phyloP scores from a whole-genome alignment of 2,113 vertebrate genomes.

The Carassius gibelio region DNA sequence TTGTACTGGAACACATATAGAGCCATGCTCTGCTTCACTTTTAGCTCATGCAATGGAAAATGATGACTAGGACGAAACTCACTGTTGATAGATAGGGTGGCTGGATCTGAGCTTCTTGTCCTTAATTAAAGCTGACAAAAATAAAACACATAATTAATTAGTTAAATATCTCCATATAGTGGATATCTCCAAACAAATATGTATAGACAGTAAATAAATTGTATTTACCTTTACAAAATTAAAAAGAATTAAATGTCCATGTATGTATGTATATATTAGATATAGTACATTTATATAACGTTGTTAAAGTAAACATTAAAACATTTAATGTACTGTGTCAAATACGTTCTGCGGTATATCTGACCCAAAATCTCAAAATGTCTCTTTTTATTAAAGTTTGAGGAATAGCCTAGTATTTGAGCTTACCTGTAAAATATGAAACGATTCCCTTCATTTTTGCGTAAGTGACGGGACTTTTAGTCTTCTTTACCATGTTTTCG shows the following conservation, averaged over 20 bases:
- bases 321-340: not conserved
- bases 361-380: not conserved
- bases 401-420: not conserved
- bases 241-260: not conserved
- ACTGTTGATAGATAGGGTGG: slow-evolving; percentile 69
- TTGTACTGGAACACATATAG: not conserved
- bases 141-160: not conserved
- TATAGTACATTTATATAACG: too few species aligned
- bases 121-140: slow-evolving; percentile 71
- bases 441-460: slow-evolving; percentile 73
- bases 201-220: not conserved
- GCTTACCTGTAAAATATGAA: slow-evolving; percentile 74
- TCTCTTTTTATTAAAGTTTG: not conserved
- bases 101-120: slow-evolving; percentile 70
- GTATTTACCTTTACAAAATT: not conserved
- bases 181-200: not conserved
- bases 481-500: slow-evolving; percentile 65
- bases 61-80: slow-evolving; percentile 53
- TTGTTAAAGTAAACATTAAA: too few species aligned
- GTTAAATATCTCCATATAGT: not conserved
- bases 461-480: slow-evolving; percentile 65
- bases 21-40: slow-evolving; percentile 6
- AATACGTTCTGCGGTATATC: not conserved
- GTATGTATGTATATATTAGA: too few species aligned
- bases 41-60: slow-evolving; percentile 22